These are phyloP conservation scores for Drosophila ercepeae DNA, from an alignment of 1,140 invertebrate genomes.

Conservation along the genomic window DNA sequence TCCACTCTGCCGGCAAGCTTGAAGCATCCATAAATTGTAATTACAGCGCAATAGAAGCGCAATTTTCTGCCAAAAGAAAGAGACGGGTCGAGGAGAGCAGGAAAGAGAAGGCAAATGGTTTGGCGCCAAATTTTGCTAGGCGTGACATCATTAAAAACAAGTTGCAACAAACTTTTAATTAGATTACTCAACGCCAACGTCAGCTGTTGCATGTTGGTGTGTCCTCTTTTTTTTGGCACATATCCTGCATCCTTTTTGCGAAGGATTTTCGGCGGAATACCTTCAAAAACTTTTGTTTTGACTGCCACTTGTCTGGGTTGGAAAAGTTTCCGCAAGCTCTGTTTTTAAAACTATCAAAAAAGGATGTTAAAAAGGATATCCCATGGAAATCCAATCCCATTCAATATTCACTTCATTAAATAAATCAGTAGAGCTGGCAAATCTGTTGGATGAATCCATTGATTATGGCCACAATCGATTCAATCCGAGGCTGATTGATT, in stretches of 20 bases:
- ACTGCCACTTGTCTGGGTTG: conserved; percentile 31
- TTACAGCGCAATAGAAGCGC: conserved; percentile 64
- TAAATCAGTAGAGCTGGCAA: too few species aligned
- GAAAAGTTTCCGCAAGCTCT: conserved; percentile 22
- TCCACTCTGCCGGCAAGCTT: conserved; percentile 36
- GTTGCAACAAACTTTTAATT: conserved; percentile 76
- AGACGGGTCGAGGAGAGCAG: neutral
- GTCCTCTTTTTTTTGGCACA: neutral
- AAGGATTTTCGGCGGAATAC: conserved; percentile 12
- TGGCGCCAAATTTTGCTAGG: conserved; percentile 56
- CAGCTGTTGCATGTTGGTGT: conserved; percentile 66
- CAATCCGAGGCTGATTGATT: conserved; percentile 33
- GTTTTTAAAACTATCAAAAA: conserved; percentile 7
- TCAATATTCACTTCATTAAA: too few species aligned
- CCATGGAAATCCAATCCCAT: too few species aligned
- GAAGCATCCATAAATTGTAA: conserved; percentile 78
- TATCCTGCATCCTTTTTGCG: neutral
- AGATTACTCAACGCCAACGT: conserved; percentile 65
- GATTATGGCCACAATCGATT: too few species aligned
- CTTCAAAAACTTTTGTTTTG: conserved; percentile 31
- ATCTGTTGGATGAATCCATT: too few species aligned
- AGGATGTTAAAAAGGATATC: too few species aligned
- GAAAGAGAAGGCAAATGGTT: conserved; percentile 9
- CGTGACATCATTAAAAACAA: conserved; percentile 59
- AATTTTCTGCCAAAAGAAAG: neutral